Percentiles rank a stretch among this genome's conserved stretches.
These are phyloP conservation scores for Leptoclinus maculatus DNA, from an alignment of 2,797 vertebrate species.

Conservation along the genomic window DNA sequence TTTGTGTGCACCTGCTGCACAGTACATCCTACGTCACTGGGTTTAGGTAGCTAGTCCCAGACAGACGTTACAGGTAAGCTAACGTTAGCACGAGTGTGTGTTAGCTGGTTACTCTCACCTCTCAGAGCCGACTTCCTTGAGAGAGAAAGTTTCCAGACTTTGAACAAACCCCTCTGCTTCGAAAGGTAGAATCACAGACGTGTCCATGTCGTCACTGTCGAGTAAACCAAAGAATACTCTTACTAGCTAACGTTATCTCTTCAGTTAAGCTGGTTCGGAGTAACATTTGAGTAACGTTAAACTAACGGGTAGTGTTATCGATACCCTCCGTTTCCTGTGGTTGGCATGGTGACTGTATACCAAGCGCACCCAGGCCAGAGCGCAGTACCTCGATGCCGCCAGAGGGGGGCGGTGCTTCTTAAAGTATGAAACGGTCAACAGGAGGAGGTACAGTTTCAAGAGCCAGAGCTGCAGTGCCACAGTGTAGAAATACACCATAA, in stretches of 20 bases:
- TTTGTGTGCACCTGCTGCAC: not conserved
- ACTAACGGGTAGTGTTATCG: not conserved
- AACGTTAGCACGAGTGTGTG: not conserved
- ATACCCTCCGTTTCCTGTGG: not conserved
- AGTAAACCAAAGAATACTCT: not conserved
- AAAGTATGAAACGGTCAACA: not conserved
- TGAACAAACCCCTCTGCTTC: slow-evolving; percentile 87
- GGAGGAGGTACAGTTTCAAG: not conserved
- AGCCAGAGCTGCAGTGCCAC: not conserved
- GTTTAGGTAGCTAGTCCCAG: not conserved
- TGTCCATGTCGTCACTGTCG: slow-evolving; percentile 58
- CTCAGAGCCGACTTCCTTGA: slow-evolving; percentile 84
- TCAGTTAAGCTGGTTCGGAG: not conserved
- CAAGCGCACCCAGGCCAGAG: not conserved
- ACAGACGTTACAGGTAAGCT: not conserved
- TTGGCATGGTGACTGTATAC: slow-evolving; percentile 74
- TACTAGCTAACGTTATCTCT: not conserved
- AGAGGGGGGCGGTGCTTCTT: slow-evolving; percentile 37
- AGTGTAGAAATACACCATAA: not conserved
- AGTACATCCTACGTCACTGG: not conserved
- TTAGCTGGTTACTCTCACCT: slow-evolving; percentile 67
- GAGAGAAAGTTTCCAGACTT: slow-evolving; percentile 80
- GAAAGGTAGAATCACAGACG: slow-evolving; percentile 73
- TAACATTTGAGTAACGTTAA: not conserved
- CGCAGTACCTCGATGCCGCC: slow-evolving; percentile 29